phyloP scores from a whole-genome alignment of 30 jellyfish, hydroid and myxozoan species.

The Catostylus mosaicus region DNA sequence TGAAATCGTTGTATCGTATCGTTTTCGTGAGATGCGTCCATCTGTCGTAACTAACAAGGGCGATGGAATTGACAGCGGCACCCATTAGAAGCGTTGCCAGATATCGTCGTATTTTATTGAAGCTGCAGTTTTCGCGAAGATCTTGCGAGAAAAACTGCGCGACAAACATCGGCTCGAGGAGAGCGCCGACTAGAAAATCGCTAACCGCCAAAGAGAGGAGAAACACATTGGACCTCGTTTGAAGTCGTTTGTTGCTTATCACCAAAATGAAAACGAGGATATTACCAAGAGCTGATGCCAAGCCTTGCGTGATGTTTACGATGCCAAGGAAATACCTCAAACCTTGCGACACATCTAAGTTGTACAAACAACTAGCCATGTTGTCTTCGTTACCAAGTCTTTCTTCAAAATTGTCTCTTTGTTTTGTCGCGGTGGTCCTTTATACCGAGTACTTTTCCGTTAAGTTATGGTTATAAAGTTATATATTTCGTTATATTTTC shows the following conservation, averaged over 20 bases:
- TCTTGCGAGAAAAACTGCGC: conserved; percentile 46
- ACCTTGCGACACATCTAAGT: conserved; percentile 14
- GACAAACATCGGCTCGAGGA: conserved; percentile 57
- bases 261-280: conserved; percentile 38
- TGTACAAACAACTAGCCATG: conserved; percentile 44
- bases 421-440: too few relatives aligned
- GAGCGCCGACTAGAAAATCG: conserved; percentile 74
- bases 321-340: conserved; percentile 49
- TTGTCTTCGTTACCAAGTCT: background rate
- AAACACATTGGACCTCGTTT: conserved; percentile 59
- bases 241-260: conserved; percentile 23
- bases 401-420: too few relatives aligned
- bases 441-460: too few relatives aligned
- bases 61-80: conserved; percentile 72
- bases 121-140: conserved; percentile 42
- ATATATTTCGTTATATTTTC: too few relatives aligned
- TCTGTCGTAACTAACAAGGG: conserved; percentile 77
- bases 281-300: conserved; percentile 53
- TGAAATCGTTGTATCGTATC: conserved; percentile 33
- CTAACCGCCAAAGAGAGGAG: conserved; percentile 74
- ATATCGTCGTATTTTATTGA: conserved; percentile 59
- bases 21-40: conserved; percentile 68
- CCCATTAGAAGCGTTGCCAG: conserved; percentile 77
- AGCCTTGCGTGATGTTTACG: conserved; percentile 28
- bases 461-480: too few relatives aligned